A percentile compares a stretch with the other conserved stretches of the same genome.
phyloP scores from a whole-genome alignment of 2,797 vertebrate species.

The Crenuchus spilurus region DNA sequence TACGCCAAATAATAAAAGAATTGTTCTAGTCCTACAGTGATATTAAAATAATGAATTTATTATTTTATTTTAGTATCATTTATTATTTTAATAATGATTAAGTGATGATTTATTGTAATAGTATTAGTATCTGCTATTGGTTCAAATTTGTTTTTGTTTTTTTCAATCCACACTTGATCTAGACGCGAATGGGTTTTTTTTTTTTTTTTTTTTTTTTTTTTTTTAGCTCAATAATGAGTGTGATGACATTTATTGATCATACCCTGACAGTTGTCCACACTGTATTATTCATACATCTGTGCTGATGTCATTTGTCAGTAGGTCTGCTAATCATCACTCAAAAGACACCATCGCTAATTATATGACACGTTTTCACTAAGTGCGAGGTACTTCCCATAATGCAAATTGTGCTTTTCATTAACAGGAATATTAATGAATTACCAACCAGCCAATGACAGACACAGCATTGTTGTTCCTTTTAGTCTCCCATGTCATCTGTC shows the following conservation, averaged over 20 bases:
- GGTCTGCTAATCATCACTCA: constrained; percentile 13
- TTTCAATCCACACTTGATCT: constrained; percentile 6
- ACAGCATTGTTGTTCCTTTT: neutral
- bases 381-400: constrained; percentile 9
- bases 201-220: too few relatives aligned
- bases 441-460: neutral
- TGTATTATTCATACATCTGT: constrained; percentile 42
- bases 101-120: too few relatives aligned
- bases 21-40: too few relatives aligned
- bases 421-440: constrained; percentile 3
- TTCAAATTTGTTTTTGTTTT: too few relatives aligned
- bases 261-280: constrained; percentile 10
- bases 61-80: too few relatives aligned
- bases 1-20: too few relatives aligned
- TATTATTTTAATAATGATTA: neutral
- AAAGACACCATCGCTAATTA: constrained; percentile 33
- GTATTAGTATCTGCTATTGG: too few relatives aligned
- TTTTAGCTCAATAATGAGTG: constrained; percentile 22
- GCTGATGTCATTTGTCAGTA: constrained; percentile 28
- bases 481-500: neutral
- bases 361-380: neutral
- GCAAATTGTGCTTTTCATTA: neutral
- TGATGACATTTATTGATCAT: neutral
- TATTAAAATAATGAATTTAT: too few relatives aligned
- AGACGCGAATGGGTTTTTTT: too few relatives aligned